Conservation (phyloP, 2,797 vertebrate species). For the Rhinella marina region DNA sequence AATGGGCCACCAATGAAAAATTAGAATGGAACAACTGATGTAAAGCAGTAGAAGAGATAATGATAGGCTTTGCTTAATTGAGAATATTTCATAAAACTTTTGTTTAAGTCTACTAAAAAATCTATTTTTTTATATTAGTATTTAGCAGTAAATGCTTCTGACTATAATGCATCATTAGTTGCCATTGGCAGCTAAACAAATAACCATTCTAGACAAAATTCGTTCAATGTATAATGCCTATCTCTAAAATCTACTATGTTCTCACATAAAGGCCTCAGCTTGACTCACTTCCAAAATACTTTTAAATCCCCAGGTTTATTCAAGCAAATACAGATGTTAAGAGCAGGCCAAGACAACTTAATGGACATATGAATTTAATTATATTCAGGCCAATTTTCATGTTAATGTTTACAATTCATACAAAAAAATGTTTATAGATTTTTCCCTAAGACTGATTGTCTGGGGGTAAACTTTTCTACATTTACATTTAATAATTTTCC, state of each 20-base stretch:
- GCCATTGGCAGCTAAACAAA: slow-evolving; percentile 28
- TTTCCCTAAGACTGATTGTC: slow-evolving; percentile 59
- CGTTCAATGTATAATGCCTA: slow-evolving; percentile 28
- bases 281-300: slow-evolving; percentile 56
- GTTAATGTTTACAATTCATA: slow-evolving; percentile 63
- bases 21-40: background rate
- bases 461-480: slow-evolving; percentile 55
- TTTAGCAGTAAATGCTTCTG: background rate
- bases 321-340: slow-evolving; percentile 60
- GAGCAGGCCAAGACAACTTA: slow-evolving; percentile 54
- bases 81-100: background rate
- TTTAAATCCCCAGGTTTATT: slow-evolving; percentile 56
- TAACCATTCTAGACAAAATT: slow-evolving; percentile 20
- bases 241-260: slow-evolving; percentile 47
- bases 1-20: background rate
- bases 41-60: background rate
- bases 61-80: background rate
- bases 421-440: slow-evolving; percentile 61
- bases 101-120: background rate
- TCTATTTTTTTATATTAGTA: background rate
- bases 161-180: background rate
- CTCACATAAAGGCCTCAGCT: slow-evolving; percentile 48
- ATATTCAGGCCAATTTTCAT: slow-evolving; percentile 57
- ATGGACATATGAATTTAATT: slow-evolving; percentile 61
- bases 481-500: slow-evolving; percentile 62